Base-by-base conservation (phyloP, 2,113 vertebrate genomes). In the Apeltes quadracus region DNA sequence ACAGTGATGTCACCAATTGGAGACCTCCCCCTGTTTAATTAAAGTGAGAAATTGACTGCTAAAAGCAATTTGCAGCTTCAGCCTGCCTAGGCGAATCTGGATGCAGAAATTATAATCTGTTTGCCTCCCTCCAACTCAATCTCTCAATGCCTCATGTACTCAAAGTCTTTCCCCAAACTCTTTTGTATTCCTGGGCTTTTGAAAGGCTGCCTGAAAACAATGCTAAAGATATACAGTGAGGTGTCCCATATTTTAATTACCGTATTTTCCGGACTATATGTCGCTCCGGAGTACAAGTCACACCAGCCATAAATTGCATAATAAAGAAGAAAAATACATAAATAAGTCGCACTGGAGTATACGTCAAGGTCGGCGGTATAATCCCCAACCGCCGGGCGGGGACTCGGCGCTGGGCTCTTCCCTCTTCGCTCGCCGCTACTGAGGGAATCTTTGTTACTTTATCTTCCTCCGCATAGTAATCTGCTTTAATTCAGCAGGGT, bases 21-120 rank as follows among this genome's bases (percentile, higher is more conserved):
- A 81, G 41, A 85, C 64, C 76, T n/a, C 62, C 38, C 63, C 44
- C 51, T 6, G 4, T 91, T 92, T 90, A 93, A 94, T 93, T 92
- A 92, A 90, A 78, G 87, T 90, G 91, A 88, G 91, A 92, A 88
- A 88, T 90, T 83, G 86, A 92, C 92, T 90, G 91, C 88, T 91
- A 90, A 92, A 93, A 91, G 88, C 91, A 93, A 92, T 94, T 92
- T 92, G 84, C 92, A 91, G 89, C 89, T 88, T 76, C 68, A 67
- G 75, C 76, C 75, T 72, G 84, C 81, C 79, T 73, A 61, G 83
- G 83, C 82, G 57, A 70, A 83, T 78, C 76, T 56, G 65, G 46
- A 8, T 67, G 59, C 76, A 63, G 75, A 82, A 89, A 87, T 83
- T 82, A 36, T 69, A 83, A 78, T 61, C 80, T 58, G 57, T 79